These are phyloP conservation scores for Allochrocebus solatus DNA, from an alignment of 2,797 vertebrate species.

Conservation along the genomic window DNA sequence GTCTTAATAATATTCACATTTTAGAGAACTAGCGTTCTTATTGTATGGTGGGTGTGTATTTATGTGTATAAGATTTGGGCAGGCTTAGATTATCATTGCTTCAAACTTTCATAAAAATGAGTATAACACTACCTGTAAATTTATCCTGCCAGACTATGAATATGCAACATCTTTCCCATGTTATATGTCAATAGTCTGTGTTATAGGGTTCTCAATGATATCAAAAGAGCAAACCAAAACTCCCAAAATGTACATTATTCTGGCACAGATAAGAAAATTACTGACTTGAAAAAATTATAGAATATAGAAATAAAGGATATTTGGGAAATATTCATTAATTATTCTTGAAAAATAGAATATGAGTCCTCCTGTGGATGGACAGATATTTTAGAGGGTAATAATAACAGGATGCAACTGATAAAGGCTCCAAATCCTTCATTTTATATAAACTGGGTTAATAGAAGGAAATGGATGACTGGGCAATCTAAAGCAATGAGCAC, in stretches of 20 bases:
- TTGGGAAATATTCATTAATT: slow-evolving; percentile 3
- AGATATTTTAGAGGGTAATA: slow-evolving; percentile 13
- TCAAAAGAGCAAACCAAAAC: background rate
- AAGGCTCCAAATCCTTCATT: background rate
- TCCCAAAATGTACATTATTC: background rate
- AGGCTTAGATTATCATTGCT: background rate
- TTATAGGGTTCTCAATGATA: slow-evolving; percentile 21
- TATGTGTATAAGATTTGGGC: background rate
- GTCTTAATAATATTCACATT: background rate
- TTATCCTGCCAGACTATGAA: slow-evolving; percentile 43
- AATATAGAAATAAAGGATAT: background rate
- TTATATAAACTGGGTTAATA: no score
- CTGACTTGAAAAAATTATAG: background rate
- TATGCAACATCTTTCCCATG: slow-evolving; percentile 37
- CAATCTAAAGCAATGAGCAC: background rate
- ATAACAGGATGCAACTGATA: background rate
- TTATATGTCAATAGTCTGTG: slow-evolving; percentile 34
- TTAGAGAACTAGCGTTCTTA: background rate
- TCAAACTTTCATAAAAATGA: slow-evolving; percentile 44
- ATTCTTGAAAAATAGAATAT: background rate
- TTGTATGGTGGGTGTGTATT: background rate
- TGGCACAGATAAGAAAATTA: background rate
- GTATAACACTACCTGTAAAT: slow-evolving; percentile 60
- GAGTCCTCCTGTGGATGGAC: background rate
- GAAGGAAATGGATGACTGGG: background rate